Percentiles rank a stretch among this genome's conserved stretches.
Conservation (phyloP, 1,140 invertebrate species). For the Archivesica marissinica region DNA sequence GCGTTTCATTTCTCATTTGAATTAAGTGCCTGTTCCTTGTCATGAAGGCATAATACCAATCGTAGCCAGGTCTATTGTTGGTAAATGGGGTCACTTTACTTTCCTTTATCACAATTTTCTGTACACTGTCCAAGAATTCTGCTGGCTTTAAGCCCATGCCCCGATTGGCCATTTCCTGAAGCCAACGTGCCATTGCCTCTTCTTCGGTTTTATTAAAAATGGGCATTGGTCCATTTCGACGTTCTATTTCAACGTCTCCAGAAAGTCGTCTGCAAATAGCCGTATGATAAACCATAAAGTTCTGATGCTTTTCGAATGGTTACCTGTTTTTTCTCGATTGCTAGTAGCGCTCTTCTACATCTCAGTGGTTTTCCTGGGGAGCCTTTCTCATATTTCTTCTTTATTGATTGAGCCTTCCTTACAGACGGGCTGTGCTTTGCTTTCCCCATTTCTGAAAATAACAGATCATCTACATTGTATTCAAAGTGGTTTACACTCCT, state of each 20-base stretch:
- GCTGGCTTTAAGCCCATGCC: slow-evolving; percentile 59
- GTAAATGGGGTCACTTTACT: neutral
- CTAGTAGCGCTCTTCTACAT: too few species aligned
- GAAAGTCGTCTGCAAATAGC: neutral
- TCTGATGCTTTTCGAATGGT: too few species aligned
- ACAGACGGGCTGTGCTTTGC: too few species aligned
- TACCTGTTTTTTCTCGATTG: too few species aligned
- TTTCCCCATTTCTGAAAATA: too few species aligned
- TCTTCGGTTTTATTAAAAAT: slow-evolving; percentile 46
- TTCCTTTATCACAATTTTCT: slow-evolving; percentile 26
- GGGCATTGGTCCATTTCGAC: slow-evolving; percentile 54
- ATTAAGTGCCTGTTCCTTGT: slow-evolving; percentile 26
- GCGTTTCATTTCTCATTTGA: slow-evolving; percentile 41
- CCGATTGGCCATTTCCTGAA: slow-evolving; percentile 56
- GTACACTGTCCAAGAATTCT: slow-evolving; percentile 61
- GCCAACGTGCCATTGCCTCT: slow-evolving; percentile 57
- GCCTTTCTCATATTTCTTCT: too few species aligned
- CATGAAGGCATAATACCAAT: slow-evolving; percentile 49
- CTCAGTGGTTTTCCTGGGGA: too few species aligned
- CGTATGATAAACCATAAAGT: too few species aligned
- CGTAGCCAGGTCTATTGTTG: slow-evolving; percentile 24
- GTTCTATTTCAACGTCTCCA: slow-evolving; percentile 31
- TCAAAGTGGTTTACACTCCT: too few species aligned
- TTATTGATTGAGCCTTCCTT: too few species aligned
- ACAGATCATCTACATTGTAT: too few species aligned